phyloP scores from a whole-genome alignment of 2,888 invertebrate genomes.

The Drosophila meridionalis region DNA sequence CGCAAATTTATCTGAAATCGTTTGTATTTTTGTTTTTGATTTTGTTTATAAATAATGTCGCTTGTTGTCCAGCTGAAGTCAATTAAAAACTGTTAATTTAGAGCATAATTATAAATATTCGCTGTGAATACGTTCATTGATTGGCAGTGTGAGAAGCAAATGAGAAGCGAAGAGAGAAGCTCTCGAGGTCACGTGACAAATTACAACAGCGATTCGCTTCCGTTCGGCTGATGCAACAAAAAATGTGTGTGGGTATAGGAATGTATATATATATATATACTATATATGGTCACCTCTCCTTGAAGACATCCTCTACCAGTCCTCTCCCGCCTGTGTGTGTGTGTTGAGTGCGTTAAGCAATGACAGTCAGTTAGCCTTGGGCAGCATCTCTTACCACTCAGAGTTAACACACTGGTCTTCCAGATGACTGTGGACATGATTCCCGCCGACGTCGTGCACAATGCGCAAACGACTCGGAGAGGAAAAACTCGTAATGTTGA shows the following conservation, averaged over 20 bases:
- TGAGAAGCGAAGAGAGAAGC: not conserved
- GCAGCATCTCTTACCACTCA: constrained; percentile 65
- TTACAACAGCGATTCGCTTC: constrained; percentile 58
- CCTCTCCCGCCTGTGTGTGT: not conserved
- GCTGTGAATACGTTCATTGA: constrained; percentile 22
- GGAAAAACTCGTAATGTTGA: constrained; percentile 76
- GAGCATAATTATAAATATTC: constrained; percentile 36
- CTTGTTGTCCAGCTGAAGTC: constrained; percentile 21
- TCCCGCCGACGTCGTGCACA: constrained; percentile 79
- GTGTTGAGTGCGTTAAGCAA: constrained; percentile 69
- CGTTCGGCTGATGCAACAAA: constrained; percentile 63
- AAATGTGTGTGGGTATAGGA: not conserved
- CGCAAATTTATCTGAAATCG: constrained; percentile 8
- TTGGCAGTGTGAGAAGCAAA: constrained; percentile 41
- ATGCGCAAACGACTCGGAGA: constrained; percentile 74
- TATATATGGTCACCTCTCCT: not conserved
- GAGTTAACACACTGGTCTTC: constrained; percentile 65
- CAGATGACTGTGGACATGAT: constrained; percentile 79
- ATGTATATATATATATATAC: not conserved
- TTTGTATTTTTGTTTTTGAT: not conserved
- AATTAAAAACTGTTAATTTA: constrained; percentile 51
- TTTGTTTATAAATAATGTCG: constrained; percentile 14
- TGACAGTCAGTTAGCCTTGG: constrained; percentile 68
- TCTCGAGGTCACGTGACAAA: constrained; percentile 36
- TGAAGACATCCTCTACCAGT: not conserved